These are phyloP conservation scores for Montifringilla adamsi DNA, from an alignment of 2,113 vertebrate genomes.

Conservation along the genomic window DNA sequence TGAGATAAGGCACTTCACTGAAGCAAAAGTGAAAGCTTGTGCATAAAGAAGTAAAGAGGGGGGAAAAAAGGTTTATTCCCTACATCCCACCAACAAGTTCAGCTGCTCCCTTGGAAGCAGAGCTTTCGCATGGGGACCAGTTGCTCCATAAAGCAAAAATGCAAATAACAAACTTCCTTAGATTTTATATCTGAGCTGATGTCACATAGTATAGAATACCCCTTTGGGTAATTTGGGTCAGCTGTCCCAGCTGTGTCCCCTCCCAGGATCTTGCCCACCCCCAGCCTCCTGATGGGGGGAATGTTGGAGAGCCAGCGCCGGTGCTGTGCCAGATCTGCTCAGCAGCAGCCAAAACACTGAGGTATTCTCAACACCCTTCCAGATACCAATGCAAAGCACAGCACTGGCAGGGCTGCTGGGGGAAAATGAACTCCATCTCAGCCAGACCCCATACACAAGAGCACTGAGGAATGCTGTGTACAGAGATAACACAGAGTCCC, in stretches of 20 bases:
- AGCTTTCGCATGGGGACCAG: accelerated
- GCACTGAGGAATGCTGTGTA: neutral
- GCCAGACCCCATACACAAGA: neutral
- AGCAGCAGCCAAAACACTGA: neutral
- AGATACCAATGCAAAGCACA: neutral
- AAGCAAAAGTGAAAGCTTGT: neutral
- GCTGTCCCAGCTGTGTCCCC: neutral
- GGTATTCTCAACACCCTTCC: neutral
- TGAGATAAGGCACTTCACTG: neutral
- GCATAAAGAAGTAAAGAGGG: neutral
- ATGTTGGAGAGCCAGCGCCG: accelerated
- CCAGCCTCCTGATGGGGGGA: too few relatives aligned
- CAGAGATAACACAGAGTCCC: neutral
- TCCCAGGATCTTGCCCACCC: neutral
- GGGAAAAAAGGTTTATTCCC: neutral
- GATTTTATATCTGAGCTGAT: neutral
- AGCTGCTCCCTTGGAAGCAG: neutral
- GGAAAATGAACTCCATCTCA: neutral
- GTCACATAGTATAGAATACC: neutral
- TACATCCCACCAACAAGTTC: too few relatives aligned
- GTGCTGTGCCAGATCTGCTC: neutral
- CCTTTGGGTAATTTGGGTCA: neutral
- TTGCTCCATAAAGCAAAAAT: neutral
- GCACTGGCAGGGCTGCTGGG: neutral
- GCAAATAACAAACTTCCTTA: neutral